Base-by-base conservation (phyloP, 2,888 invertebrate species). In the Hyles lineata region DNA sequence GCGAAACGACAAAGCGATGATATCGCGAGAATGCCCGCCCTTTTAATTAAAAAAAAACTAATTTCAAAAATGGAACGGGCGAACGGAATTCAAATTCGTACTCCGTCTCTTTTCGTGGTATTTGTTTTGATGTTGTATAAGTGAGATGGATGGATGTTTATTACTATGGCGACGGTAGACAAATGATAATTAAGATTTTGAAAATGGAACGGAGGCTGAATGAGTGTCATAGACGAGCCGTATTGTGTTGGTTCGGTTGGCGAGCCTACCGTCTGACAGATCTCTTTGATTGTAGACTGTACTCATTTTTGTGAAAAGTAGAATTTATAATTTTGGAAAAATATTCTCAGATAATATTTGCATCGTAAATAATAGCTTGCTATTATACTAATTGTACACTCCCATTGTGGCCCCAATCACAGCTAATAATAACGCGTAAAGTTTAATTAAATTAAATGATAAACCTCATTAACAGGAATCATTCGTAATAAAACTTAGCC, bases 1-100 rank as follows among this genome's bases (percentile, higher is more conserved):
- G 72, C 72, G 72, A 72, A 72, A 72, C 72, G 72, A 72, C 72
- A 72, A 72, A 72, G 72, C 72, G 72, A 72, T 72, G 55, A 72
- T 72, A 72, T 72, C 72, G 72, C 62, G 63, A 63, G 72, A 72
- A 72, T 72, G 61, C 63, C 43, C 72, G 72, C 72, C 72, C 72
- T 72, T 72, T 72, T 62, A 72, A 72, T 72, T 72, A 72, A 72
- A 72, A 72, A 72, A 72, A 72, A 55, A 63, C 72, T 72, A 72
- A 72, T 72, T 72, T 72, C 72, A 63, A 72, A 72, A 72, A 72
- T 72, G 72, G 72, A 72, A 32, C 55, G 62, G 62, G 72, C 55
- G 63, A 55, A 55, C 72, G 63, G 63, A 72, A 72, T 72, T 72
- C 72, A 72, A 72, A 72, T 63, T 72, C 63, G 35, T 63, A 21